Conservation (phyloP, 2,797 vertebrate species). For the Acestrorhynchus altus region DNA sequence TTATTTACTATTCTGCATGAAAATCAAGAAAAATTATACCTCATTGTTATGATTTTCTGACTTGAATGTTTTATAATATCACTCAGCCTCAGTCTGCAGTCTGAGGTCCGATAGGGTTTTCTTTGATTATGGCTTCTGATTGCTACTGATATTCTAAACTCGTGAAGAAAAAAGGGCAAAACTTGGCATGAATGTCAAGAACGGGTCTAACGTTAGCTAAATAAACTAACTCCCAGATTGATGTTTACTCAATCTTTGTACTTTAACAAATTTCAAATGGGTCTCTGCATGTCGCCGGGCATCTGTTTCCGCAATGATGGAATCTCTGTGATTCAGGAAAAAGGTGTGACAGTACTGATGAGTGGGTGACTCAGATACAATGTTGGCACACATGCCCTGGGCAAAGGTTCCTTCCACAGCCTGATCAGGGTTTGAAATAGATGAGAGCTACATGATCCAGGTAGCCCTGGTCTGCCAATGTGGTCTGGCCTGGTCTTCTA, state of each 20-base stretch:
- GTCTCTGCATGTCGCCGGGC: neutral
- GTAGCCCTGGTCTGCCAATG: too few relatives aligned
- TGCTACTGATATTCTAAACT: neutral
- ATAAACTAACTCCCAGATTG: slow-evolving; percentile 7
- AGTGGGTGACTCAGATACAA: neutral
- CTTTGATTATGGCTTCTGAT: neutral
- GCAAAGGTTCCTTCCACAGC: neutral
- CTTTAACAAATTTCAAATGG: neutral
- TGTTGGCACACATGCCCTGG: neutral
- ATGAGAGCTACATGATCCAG: neutral
- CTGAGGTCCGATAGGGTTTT: slow-evolving; percentile 16
- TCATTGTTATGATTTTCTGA: too few relatives aligned
- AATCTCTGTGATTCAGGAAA: slow-evolving; percentile 51
- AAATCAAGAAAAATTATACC: too few relatives aligned
- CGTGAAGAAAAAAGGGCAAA: neutral
- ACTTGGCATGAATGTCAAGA: neutral
- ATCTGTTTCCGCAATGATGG: slow-evolving; percentile 6
- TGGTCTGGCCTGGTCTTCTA: too few relatives aligned
- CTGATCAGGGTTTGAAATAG: neutral
- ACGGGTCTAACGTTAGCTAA: slow-evolving; percentile 27
- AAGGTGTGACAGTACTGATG: slow-evolving; percentile 17
- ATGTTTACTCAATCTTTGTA: neutral
- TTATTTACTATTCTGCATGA: too few relatives aligned
- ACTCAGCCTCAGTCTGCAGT: neutral
- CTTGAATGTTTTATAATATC: neutral